These are phyloP conservation scores for Laupala kohalensis DNA, from an alignment of 1,140 invertebrate genomes.

Conservation along the genomic window DNA sequence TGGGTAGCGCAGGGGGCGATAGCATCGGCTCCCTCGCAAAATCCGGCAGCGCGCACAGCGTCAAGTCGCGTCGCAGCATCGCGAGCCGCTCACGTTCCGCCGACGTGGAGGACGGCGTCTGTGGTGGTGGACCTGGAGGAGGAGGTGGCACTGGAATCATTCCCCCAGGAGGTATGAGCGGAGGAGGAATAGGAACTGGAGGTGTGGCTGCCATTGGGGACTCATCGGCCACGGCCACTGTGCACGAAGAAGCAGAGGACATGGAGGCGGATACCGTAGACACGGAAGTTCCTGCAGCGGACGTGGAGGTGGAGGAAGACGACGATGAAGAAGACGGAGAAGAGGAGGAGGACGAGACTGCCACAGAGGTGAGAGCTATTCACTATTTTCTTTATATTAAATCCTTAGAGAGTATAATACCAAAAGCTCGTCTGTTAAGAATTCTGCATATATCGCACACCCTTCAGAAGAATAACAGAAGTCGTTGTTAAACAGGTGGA, in stretches of 20 bases:
- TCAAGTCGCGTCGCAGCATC: conserved; percentile 21
- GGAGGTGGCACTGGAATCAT: neutral
- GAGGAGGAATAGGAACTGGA: too few relatives aligned
- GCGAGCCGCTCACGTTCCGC: neutral
- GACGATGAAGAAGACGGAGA: neutral
- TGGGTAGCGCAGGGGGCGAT: conserved; percentile 26
- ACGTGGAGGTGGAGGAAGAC: neutral
- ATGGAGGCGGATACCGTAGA: neutral
- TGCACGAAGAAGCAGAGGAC: conserved; percentile 20
- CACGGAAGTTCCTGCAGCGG: neutral
- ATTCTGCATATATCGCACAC: neutral
- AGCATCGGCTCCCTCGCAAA: conserved; percentile 25
- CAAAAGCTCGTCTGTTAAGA: too few relatives aligned
- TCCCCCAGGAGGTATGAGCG: too few relatives aligned
- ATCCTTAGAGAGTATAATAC: too few relatives aligned
- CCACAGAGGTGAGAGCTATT: neutral
- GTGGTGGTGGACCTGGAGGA: neutral
- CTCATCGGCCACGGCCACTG: conserved; percentile 27
- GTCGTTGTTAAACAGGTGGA: conserved; percentile 40
- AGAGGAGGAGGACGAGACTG: neutral
- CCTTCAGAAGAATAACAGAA: neutral
- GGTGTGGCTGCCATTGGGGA: conserved; percentile 28
- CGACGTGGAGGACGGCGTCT: neutral
- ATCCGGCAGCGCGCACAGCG: conserved; percentile 36
- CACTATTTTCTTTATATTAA: conserved; percentile 1